A percentile compares a stretch with the other conserved stretches of the same genome.
Conservation (phyloP, 2,113 vertebrate species). For the Antechinus stuartii region DNA sequence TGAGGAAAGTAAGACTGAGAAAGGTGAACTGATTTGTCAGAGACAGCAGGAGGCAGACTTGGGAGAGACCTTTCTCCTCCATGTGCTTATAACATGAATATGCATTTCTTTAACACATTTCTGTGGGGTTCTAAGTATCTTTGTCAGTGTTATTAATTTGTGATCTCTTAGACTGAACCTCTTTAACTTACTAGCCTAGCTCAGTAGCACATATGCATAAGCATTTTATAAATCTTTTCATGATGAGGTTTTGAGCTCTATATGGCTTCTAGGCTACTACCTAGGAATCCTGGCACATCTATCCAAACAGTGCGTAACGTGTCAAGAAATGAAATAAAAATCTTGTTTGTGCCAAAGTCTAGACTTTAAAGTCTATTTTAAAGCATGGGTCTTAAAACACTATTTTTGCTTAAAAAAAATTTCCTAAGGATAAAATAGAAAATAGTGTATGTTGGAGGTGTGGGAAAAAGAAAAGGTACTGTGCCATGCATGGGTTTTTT, state of each 20-base stretch:
- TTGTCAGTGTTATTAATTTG: background rate
- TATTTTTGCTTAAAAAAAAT: background rate
- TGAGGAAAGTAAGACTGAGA: background rate
- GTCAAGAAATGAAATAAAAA: background rate
- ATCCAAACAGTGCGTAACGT: background rate
- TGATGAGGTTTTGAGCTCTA: background rate
- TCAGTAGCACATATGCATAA: background rate
- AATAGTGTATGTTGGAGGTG: background rate
- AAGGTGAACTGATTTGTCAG: background rate
- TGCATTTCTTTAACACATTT: background rate
- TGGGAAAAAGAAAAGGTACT: background rate
- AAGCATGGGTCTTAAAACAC: background rate
- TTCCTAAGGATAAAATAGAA: background rate
- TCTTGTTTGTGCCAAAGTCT: background rate
- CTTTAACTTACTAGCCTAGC: constrained; percentile 30
- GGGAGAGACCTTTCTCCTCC: background rate
- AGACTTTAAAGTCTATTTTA: background rate
- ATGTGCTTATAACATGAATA: background rate
- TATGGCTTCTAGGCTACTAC: background rate
- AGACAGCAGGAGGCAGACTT: background rate
- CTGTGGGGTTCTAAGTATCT: background rate
- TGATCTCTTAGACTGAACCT: constrained; percentile 10
- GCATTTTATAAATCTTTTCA: constrained; percentile 42
- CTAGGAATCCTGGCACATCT: background rate
- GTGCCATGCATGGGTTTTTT: background rate